Conservation (phyloP, 92 coral and sea anemone genomes). For the Epizoanthus stellaris region DNA sequence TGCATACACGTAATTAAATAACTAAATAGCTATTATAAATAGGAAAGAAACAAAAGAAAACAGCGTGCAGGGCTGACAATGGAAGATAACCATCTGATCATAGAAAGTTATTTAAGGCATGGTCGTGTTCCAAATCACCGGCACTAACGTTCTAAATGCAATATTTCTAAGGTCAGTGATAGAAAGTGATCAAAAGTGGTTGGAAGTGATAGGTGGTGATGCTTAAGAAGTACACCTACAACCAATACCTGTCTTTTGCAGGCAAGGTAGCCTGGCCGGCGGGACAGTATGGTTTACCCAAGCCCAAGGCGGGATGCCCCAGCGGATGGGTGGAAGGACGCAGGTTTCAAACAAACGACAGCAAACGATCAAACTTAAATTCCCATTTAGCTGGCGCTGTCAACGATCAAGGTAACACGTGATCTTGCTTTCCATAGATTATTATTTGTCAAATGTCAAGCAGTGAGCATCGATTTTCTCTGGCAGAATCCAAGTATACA, state of each 20-base stretch:
- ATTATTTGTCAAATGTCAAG: no score
- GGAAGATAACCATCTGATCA: no score
- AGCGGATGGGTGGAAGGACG: constrained; percentile 81
- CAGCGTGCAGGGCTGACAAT: no score
- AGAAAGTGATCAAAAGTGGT: background rate
- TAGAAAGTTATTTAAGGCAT: no score
- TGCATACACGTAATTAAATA: no score
- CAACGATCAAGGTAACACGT: constrained; percentile 71
- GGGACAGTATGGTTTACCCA: constrained; percentile 84
- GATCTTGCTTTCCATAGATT: background rate
- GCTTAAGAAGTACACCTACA: background rate
- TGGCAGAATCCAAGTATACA: no score
- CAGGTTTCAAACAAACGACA: constrained; percentile 68
- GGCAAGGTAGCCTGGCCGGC: constrained; percentile 73
- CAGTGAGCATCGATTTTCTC: no score
- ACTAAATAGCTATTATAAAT: no score
- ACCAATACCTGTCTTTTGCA: background rate
- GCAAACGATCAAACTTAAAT: constrained; percentile 52
- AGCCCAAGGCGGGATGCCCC: constrained; percentile 84
- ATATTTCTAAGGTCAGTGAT: background rate
- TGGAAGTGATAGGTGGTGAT: background rate
- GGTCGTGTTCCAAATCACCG: no score
- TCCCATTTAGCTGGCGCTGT: constrained; percentile 73
- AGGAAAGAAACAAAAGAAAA: no score
- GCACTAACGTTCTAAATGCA: no score